phyloP scores from a whole-genome alignment of 2,888 invertebrate genomes.

The Thereva unica region DNA sequence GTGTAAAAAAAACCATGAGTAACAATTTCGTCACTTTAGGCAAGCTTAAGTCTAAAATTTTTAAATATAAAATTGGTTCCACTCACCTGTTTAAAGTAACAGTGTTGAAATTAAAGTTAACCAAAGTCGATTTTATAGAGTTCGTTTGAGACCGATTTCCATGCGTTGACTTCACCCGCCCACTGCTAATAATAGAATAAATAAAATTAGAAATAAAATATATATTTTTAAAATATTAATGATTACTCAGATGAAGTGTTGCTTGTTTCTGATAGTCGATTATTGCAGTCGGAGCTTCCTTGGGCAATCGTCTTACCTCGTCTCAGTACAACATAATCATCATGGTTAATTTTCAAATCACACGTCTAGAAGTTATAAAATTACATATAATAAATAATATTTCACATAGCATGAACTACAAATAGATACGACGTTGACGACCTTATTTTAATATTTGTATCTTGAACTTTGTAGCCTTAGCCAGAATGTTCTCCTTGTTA shows the following conservation, averaged over 20 bases:
- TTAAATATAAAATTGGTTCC: not conserved
- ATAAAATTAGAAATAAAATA: conserved; percentile 24
- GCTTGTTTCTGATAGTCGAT: conserved; percentile 64
- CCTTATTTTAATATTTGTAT: too few relatives aligned
- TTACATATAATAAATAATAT: conserved; percentile 3
- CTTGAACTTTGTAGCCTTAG: not conserved
- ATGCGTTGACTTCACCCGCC: conserved; percentile 56
- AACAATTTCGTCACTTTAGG: too few relatives aligned
- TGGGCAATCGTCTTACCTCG: conserved; percentile 59
- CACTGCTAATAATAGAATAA: conserved; percentile 51
- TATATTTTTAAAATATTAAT: not conserved
- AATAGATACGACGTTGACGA: not conserved
- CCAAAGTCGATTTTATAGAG: conserved; percentile 57
- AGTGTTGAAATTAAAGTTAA: conserved; percentile 54
- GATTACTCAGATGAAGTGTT: conserved; percentile 67
- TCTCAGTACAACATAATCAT: conserved; percentile 64
- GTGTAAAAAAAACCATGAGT: too few relatives aligned
- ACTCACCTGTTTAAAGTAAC: conserved; percentile 42
- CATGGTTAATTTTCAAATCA: conserved; percentile 66
- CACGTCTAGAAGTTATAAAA: conserved; percentile 60
- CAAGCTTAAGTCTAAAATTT: too few relatives aligned
- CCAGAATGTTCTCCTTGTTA: too few relatives aligned
- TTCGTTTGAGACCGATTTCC: conserved; percentile 54
- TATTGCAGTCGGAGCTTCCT: conserved; percentile 55
- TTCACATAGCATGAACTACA: conserved; percentile 5